Conservation (phyloP, 2,797 vertebrate genomes). For the Myotis findleyi region DNA sequence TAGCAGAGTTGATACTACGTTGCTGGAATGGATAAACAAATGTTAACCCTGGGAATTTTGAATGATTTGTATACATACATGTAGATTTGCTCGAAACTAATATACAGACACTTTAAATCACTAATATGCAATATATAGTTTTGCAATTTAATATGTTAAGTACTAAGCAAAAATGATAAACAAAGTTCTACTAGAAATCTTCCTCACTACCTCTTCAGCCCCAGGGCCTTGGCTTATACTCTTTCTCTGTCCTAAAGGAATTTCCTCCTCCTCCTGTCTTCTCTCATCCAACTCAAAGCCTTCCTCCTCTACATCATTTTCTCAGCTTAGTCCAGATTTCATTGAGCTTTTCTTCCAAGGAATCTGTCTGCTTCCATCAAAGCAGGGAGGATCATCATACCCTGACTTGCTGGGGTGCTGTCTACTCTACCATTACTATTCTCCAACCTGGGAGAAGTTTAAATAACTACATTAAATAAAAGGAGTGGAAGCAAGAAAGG, state of each 20-base stretch:
- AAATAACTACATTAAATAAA: slow-evolving; percentile 24
- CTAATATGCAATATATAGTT: not conserved
- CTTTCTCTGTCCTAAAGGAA: not conserved
- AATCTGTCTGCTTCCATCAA: not conserved
- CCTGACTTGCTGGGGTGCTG: not conserved
- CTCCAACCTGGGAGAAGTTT: not conserved
- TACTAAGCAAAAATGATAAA: not conserved
- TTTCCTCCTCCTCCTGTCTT: not conserved
- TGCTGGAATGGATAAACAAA: not conserved
- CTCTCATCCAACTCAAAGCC: not conserved
- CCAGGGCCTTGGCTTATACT: not conserved
- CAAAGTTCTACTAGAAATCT: not conserved
- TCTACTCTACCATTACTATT: not conserved
- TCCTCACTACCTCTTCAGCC: not conserved
- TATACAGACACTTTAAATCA: not conserved
- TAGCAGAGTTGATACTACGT: not conserved
- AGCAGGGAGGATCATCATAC: not conserved
- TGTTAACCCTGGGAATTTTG: not conserved
- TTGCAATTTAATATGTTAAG: not conserved
- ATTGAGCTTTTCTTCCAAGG: not conserved
- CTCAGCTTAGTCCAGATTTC: not conserved
- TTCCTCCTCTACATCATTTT: not conserved
- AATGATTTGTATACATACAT: not conserved
- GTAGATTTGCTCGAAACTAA: not conserved
- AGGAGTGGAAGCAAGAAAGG: not conserved